Percentiles rank a stretch among this genome's conserved stretches.
phyloP scores from a whole-genome alignment of 92 coral and sea anemone species.

The Epizoanthus ramosus region DNA sequence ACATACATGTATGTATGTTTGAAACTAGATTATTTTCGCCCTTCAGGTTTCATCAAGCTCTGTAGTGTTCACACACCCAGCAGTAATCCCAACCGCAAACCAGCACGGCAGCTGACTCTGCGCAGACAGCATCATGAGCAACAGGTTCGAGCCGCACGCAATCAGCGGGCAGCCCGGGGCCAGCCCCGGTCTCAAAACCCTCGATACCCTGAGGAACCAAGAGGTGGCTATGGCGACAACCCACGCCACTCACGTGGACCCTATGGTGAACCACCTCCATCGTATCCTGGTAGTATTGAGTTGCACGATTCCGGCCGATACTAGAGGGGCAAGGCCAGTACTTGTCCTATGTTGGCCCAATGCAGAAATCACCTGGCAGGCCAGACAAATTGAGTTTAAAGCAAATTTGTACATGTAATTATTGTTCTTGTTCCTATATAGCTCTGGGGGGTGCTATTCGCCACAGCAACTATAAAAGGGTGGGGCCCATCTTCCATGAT shows the following conservation, averaged over 20 bases:
- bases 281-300: slow-evolving; percentile 30
- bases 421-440: too few species aligned
- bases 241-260: slow-evolving; percentile 34
- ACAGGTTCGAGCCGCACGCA: slow-evolving; percentile 41
- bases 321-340: neutral
- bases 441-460: too few species aligned
- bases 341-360: neutral
- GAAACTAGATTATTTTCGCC: neutral
- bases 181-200: neutral
- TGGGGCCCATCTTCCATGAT: too few species aligned
- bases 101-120: slow-evolving; percentile 87
- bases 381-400: slow-evolving; percentile 8
- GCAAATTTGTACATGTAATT: neutral
- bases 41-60: slow-evolving; percentile 82
- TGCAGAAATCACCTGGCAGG: slow-evolving; percentile 20
- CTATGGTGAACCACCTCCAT: slow-evolving; percentile 46
- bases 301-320: slow-evolving; percentile 8
- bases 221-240: neutral
- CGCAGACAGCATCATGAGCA: slow-evolving; percentile 71
- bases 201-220: neutral
- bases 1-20: neutral
- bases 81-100: slow-evolving; percentile 94
- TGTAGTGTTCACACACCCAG: slow-evolving; percentile 99
- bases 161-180: slow-evolving; percentile 8
- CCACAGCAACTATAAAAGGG: too few species aligned